These are phyloP conservation scores for Dynastes maya DNA, from an alignment of 2,888 invertebrate genomes.

Conservation along the genomic window DNA sequence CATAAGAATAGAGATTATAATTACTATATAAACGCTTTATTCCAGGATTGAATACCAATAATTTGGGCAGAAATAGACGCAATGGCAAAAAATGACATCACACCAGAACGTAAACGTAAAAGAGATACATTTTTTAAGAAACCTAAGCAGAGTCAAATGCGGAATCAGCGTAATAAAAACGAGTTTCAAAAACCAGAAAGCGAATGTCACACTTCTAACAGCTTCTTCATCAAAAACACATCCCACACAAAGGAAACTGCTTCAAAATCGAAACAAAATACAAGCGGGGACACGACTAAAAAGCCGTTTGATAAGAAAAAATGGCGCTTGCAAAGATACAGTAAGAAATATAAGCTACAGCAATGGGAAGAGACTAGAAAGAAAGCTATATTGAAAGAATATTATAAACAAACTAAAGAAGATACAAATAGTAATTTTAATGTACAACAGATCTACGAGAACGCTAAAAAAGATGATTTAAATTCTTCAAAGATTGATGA, in stretches of 20 bases:
- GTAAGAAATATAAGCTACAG: conserved; percentile 79
- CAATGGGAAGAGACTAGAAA: conserved; percentile 80
- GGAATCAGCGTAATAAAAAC: not conserved
- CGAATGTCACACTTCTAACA: conserved; percentile 5
- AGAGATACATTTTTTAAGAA: conserved; percentile 50
- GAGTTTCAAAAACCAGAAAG: conserved; percentile 22
- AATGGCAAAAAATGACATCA: conserved; percentile 35
- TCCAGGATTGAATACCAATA: conserved; percentile 57
- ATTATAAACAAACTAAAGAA: conserved; percentile 74
- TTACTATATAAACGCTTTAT: conserved; percentile 59
- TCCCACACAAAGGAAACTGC: conserved; percentile 16
- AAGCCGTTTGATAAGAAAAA: conserved; percentile 80
- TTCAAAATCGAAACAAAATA: conserved; percentile 13
- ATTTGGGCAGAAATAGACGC: conserved; percentile 48
- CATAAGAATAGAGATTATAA: not conserved
- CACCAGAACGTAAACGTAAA: conserved; percentile 47
- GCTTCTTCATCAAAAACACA: conserved; percentile 23
- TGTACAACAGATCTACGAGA: conserved; percentile 72
- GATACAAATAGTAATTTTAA: conserved; percentile 69
- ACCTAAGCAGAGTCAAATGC: conserved; percentile 22
- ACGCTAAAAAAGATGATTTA: conserved; percentile 56
- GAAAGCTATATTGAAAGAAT: conserved; percentile 73
- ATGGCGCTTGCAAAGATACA: conserved; percentile 79
- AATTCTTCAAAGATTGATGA: conserved; percentile 54
- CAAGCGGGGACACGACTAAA: conserved; percentile 64